Evolutionary conservation across 1,140 invertebrate genomes (phyloP).

Genomic region (Psix sp.): DNA sequence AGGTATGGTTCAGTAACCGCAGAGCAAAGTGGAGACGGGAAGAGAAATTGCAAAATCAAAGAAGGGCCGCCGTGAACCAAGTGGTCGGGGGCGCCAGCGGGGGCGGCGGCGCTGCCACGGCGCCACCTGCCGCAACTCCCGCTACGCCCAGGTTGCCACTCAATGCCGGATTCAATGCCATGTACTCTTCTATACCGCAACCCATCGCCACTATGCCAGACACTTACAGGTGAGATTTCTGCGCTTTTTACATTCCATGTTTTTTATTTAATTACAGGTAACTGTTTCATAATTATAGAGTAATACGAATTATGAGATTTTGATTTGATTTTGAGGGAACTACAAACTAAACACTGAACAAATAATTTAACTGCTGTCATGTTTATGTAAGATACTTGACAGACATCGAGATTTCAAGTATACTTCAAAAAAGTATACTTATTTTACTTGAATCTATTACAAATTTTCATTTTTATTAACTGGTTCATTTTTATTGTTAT

Average conservation of each 20-base stretch:
- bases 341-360: too few species aligned
- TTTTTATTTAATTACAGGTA: too few species aligned
- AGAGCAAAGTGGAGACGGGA: constrained; percentile 99
- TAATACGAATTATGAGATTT: too few species aligned
- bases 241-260: background rate
- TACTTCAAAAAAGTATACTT: too few species aligned
- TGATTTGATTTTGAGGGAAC: too few species aligned
- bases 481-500: too few species aligned
- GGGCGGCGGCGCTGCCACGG: constrained; percentile 77
- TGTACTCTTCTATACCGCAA: constrained; percentile 96
- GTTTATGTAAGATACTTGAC: too few species aligned
- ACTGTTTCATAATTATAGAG: too few species aligned
- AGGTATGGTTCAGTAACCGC: constrained; percentile 99
- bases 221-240: constrained; percentile 87
- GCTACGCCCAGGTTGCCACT: constrained; percentile 84
- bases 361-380: too few species aligned
- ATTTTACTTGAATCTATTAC: too few species aligned
- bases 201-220: constrained; percentile 95
- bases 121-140: constrained; percentile 80
- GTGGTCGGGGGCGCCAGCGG: constrained; percentile 74
- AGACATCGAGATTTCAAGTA: too few species aligned
- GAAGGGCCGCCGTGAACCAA: constrained; percentile 81
- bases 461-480: too few species aligned
- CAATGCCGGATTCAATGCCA: constrained; percentile 93
- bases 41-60: constrained; percentile 95